These are phyloP conservation scores for Nycticryphes semicollaris DNA, from an alignment of 2,113 vertebrate species.

Conservation along the genomic window DNA sequence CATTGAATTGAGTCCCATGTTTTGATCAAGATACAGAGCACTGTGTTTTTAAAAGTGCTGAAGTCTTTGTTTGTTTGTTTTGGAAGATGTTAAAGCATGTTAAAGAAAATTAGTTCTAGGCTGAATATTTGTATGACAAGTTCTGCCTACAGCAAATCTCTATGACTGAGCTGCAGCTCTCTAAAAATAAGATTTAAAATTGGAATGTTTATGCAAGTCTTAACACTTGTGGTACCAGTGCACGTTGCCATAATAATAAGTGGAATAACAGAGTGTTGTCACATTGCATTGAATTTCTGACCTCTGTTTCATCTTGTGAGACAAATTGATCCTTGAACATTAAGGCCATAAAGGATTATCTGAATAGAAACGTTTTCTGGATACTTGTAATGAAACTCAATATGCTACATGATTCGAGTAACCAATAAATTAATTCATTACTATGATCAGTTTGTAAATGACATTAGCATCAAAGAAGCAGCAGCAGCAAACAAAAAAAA, in stretches of 20 bases:
- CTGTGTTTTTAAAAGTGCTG: slow-evolving; percentile 8
- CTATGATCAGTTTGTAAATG: background rate
- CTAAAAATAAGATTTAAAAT: slow-evolving; percentile 31
- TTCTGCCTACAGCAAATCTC: slow-evolving; percentile 56
- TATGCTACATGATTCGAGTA: background rate
- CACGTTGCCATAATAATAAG: background rate
- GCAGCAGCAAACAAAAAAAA: background rate
- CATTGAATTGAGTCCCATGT: background rate
- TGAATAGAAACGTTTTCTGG: background rate
- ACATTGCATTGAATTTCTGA: background rate
- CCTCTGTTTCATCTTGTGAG: slow-evolving; percentile 1
- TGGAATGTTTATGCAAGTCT: slow-evolving; percentile 24
- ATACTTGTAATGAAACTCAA: background rate
- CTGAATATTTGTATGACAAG: slow-evolving; percentile 53
- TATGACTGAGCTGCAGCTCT: background rate
- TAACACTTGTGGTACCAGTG: background rate
- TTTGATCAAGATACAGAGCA: background rate
- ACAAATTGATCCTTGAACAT: background rate
- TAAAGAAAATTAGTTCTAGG: slow-evolving; percentile 50
- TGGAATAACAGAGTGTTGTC: background rate
- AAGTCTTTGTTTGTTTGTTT: slow-evolving; percentile 37
- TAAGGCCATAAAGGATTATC: background rate
- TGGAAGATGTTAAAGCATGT: slow-evolving; percentile 55
- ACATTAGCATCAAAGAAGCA: background rate
- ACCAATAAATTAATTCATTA: background rate